Evolutionary conservation across 92 coral and sea anemone genomes (phyloP), one percentile per base, ranked within the genome.

Genomic region (Scolanthus callimorphus): DNA sequence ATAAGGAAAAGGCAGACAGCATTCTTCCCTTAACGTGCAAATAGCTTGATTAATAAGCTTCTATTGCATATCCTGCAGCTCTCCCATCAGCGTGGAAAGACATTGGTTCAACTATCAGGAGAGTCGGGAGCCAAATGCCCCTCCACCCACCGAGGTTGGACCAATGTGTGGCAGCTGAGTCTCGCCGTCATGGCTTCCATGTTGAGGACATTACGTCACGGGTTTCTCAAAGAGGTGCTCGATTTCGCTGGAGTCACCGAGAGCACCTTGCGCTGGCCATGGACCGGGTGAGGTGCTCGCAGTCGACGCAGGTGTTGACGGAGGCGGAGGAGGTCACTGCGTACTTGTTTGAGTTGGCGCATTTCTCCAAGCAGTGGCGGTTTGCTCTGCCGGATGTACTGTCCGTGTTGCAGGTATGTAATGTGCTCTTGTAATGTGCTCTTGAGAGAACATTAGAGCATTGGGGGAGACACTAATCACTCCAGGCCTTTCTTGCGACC

Each of bases 301-400:
- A 88, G 83, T 70, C 83, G 29, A 24, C 86, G 4, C 29, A 48
- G 12, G 67, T 71, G 45, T 71, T 92, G 51, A 62, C 79, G 20
- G 96, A 88, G 57, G 99, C 99, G 0, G 99, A 94, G 39, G 90
- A 78, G 38, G 89, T 94, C n/a, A 84, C 94, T 21, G 96, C 76
- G 50, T 94, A 88, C 51, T 45, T 94, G 54, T 56, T 94, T 31
- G 94, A 94, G 52, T 84, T 92, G 22, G 83, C 84, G 41, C 89
- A 81, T 61, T 94, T 76, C 52, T 73, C 85, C 21, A 83, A 70
- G 41, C 86, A 89, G 39, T 94, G 99, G 99, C 77, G 88, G 57
- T 89, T 94, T 64, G 55, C 89, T 3, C 68, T 94, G 17, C 94
- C 89, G 2, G 99, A 94, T 77, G 99, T 84, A 3, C 55, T 80